Evolutionary conservation across 2,113 vertebrate species (phyloP).

Genomic region (Ageneiosus marmoratus): DNA sequence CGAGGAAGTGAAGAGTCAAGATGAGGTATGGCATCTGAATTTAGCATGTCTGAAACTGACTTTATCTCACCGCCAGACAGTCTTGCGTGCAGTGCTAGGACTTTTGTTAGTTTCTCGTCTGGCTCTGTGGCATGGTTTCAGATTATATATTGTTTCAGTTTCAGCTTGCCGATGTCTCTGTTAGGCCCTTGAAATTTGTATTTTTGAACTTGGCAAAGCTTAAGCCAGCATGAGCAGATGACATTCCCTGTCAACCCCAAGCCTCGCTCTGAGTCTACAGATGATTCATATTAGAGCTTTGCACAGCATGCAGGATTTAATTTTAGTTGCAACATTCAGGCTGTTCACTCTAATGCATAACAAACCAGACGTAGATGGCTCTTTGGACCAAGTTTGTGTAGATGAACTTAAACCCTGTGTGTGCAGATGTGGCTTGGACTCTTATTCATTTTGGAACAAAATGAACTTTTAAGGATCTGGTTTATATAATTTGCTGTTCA

Average conservation of each 20-base stretch:
- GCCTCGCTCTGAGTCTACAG: neutral
- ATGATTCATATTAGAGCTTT: neutral
- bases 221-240: neutral
- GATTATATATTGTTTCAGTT: neutral
- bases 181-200: conserved; percentile 9
- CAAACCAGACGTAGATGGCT: neutral
- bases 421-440: neutral
- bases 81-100: neutral
- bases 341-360: too few species aligned
- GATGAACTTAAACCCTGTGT: neutral
- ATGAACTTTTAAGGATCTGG: neutral
- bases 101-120: neutral
- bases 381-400: neutral
- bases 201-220: conserved; percentile 22
- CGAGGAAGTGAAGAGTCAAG: conserved; percentile 62
- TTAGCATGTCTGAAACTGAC: neutral
- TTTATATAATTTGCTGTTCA: neutral
- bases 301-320: neutral
- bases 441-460: neutral
- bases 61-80: neutral
- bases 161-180: neutral
- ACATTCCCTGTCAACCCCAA: neutral
- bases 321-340: neutral
- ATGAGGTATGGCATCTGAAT: conserved; percentile 64
- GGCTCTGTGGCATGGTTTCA: neutral